Evolutionary conservation across 1,140 invertebrate species (phyloP).

Genomic region (Zophobas atratus): DNA sequence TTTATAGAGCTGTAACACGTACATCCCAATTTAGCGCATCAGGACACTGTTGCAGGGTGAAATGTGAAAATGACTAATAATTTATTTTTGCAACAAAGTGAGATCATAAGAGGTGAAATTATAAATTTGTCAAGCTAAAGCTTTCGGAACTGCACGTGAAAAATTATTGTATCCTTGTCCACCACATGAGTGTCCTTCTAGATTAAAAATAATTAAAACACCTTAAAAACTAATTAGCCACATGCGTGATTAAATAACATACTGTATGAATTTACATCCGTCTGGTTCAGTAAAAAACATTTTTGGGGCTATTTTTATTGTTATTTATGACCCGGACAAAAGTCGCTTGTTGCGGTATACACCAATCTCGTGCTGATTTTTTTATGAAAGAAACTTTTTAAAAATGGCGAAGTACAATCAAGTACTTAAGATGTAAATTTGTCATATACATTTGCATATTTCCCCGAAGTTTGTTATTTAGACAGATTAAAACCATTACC

Average conservation of each 20-base stretch:
- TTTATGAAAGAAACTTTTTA: background rate
- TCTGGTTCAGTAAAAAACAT: background rate
- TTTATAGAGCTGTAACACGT: background rate
- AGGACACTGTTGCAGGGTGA: background rate
- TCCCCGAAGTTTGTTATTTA: background rate
- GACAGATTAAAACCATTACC: background rate
- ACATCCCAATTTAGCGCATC: slow-evolving; percentile 24
- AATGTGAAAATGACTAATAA: slow-evolving; percentile 16
- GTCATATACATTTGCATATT: slow-evolving; percentile 28
- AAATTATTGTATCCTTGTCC: slow-evolving; percentile 3
- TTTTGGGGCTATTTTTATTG: background rate
- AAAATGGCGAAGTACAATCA: slow-evolving; percentile 6
- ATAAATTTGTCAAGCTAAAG: too few relatives aligned
- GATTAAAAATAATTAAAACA: too few relatives aligned
- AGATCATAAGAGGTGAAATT: background rate
- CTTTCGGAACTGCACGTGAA: too few relatives aligned
- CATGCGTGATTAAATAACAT: too few relatives aligned
- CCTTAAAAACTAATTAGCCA: too few relatives aligned
- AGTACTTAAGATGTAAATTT: slow-evolving; percentile 33
- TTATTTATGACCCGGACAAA: too few relatives aligned
- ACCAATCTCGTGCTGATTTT: background rate
- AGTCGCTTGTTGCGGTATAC: background rate
- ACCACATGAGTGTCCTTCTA: background rate
- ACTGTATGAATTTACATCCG: too few relatives aligned
- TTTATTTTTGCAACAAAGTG: slow-evolving; percentile 23